A percentile compares a stretch with the other conserved stretches of the same genome.
These are phyloP conservation scores for Pipa parva DNA, from an alignment of 2,113 vertebrate species.

Conservation along the genomic window DNA sequence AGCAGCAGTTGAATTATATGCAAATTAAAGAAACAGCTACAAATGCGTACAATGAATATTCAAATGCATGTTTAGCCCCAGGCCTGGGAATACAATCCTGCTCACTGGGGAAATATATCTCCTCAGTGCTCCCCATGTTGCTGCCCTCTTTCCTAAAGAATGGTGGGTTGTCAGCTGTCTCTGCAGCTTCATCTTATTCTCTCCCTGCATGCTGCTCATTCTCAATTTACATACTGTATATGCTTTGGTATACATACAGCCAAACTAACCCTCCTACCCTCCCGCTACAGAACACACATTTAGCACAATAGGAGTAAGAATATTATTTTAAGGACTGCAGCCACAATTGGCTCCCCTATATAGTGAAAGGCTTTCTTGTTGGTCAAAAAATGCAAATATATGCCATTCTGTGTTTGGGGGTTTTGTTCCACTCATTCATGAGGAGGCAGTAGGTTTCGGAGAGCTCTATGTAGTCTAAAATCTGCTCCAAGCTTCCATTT, in stretches of 20 bases:
- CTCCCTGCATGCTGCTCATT: conserved; percentile 58
- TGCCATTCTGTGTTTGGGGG: conserved; percentile 54
- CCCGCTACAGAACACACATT: background rate
- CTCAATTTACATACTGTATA: conserved; percentile 73
- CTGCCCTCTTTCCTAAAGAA: conserved; percentile 55
- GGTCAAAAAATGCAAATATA: conserved; percentile 66
- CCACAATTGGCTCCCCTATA: conserved; percentile 62
- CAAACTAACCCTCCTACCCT: conserved; percentile 63
- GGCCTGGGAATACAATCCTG: conserved; percentile 61
- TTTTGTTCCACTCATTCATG: conserved; percentile 43
- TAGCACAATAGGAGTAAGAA: conserved; percentile 62
- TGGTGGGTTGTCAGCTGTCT: conserved; percentile 67
- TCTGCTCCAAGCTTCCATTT: too few relatives aligned
- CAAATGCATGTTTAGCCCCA: conserved; percentile 51
- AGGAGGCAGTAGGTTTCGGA: background rate
- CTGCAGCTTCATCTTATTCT: conserved; percentile 42
- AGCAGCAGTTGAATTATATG: conserved; percentile 59
- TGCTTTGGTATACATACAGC: conserved; percentile 64
- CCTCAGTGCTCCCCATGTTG: conserved; percentile 52
- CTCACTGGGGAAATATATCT: conserved; percentile 29
- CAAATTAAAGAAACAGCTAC: conserved; percentile 64
- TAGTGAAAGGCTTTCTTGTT: conserved; percentile 51
- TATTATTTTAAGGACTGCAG: conserved; percentile 58
- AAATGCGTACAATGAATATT: conserved; percentile 72
- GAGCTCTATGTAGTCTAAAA: too few relatives aligned